Evolutionary conservation across 2,888 invertebrate genomes (phyloP), one percentile per base, ranked within the genome.

Genomic region (Tenthredo livida): DNA sequence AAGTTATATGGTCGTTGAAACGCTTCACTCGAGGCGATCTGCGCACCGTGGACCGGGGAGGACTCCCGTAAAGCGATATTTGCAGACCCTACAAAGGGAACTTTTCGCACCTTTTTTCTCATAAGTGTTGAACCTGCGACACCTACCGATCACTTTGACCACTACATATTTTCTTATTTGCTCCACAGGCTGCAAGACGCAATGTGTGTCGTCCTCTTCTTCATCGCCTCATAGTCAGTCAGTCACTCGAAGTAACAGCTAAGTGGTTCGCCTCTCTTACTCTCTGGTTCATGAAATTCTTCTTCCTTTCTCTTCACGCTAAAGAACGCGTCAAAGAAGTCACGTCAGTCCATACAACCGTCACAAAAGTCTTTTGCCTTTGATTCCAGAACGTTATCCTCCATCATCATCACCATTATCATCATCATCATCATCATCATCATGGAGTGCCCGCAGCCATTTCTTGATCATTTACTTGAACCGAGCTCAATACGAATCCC

Each of bases 81-180:
- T 73, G 72, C 72, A 43, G 72, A 73, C 15, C 43, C 72, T n/a
- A 40, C 72, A 73, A 47, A 21, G 40, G 40, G 29, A 70, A 83
- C 47, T 90, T 91, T 91, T 92, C 92, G 90, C 91, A 90, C 91
- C 91, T 92, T 87, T 86, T 87, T 89, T 50, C 89, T 87, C 88
- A 6, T n/a, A 90, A 88, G 88, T 91, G 90, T 92, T 92, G 91
- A 90, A 91, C 88, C 90, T 90, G 90, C 89, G 91, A 91, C 91
- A 92, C 90, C 91, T 91, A 21, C 83, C 58, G 43, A 47, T 70
- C 67, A 43, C 47, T 61, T 50, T 67, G 83, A 50, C 83, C 83
- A 83, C 83, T 47, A 67, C 21, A 43, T 80, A 25, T 83, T 83
- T 83, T 25, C 83, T 83, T 67, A 83, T 83, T 83, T 83, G 47